Evolutionary conservation across 2,113 vertebrate genomes (phyloP).

Genomic region (Elachura formosa): DNA sequence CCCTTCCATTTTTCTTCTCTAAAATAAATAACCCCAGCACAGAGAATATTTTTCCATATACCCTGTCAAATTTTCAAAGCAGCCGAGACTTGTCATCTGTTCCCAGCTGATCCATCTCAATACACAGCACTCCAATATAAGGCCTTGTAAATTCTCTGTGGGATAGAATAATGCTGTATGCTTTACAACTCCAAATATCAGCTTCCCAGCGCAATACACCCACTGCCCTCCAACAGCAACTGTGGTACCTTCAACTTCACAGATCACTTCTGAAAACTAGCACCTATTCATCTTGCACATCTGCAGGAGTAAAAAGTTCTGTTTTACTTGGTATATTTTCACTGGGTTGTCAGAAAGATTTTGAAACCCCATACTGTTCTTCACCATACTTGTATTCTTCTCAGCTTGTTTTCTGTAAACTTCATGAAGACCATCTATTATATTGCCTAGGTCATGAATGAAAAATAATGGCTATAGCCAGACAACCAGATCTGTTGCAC

Average conservation of each 20-base stretch:
- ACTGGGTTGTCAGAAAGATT: not conserved
- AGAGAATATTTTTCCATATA: not conserved
- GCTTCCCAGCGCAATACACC: not conserved
- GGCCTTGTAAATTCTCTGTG: not conserved
- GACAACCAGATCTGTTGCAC: not conserved
- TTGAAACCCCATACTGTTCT: not conserved
- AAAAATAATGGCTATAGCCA: not conserved
- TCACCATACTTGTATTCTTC: not conserved
- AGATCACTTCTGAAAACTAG: not conserved
- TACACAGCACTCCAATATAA: not conserved
- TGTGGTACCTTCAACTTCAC: not conserved
- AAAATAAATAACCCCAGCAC: not conserved
- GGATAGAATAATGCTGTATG: not conserved
- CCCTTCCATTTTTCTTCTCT: too few species aligned
- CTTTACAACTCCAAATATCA: not conserved
- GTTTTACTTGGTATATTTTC: not conserved
- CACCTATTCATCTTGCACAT: not conserved
- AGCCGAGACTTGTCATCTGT: not conserved
- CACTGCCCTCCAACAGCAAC: not conserved
- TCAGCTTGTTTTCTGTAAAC: not conserved
- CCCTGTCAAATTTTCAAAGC: not conserved
- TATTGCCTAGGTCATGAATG: not conserved
- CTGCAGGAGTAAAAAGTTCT: not conserved
- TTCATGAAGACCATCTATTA: not conserved
- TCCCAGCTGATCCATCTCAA: not conserved